Base-by-base conservation (phyloP, 2,888 invertebrate species). In the Panzeria rudis region DNA sequence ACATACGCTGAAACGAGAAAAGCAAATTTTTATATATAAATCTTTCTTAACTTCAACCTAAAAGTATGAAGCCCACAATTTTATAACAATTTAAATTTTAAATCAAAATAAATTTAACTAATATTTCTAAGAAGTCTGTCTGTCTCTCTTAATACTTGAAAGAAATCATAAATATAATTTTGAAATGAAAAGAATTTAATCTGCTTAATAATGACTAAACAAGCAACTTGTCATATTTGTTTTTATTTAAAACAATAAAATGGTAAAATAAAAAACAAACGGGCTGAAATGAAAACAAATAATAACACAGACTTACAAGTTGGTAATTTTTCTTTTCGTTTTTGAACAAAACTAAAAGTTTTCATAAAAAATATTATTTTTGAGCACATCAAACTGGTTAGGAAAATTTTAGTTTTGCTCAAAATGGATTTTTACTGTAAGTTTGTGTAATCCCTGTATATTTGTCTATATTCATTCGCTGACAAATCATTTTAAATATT, bases 121-220 rank as follows among this genome's bases (percentile, higher is more conserved):
- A 61, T 15, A 25, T n/a, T 77, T 77, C 59, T 47, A 23, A 47
- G 59, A 77, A 68, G 13, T 75, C 13, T 35, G 8, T 61, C 54
- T 29, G 29, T 29, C 29, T 29, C 3, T 29, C 29, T 32, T 47
- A 66, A 35, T 32, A 69, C 17, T 35, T 50, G 3, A 20, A 66
- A 62, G 11, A 35, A 17, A 59, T 54, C 20, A 78, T 56, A 5
- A 76, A 76, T 76, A 62, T 54, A 52, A 61, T 13, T 69, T 71
- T 59, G 9, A 61, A 69, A 73, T 32, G 47, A 76, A 38, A n/a
- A 13, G 29, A 69, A 56, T 61, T 32, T 78, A 78, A 77, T 66
- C 72, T 59, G 59, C 59, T 83, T 83, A 83, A 68, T 41, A 50
- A 56, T 32, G 25, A 66, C 59, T 20, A 66, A 61, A 54, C 44